These are phyloP conservation scores for Solea solea DNA, from an alignment of 2,113 vertebrate genomes.

Conservation along the genomic window DNA sequence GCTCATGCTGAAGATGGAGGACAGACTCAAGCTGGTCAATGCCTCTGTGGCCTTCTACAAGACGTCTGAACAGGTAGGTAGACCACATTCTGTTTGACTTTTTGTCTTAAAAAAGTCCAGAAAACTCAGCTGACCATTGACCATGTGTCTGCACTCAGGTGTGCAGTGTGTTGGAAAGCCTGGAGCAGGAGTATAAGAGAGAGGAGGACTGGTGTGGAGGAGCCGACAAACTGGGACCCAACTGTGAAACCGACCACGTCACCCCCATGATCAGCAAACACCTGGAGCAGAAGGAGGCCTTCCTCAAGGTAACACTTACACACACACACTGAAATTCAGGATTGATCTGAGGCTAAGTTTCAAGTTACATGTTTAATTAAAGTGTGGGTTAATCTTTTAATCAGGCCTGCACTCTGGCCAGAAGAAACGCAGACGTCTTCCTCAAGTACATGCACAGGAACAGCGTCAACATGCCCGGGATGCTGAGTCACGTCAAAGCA, in stretches of 20 bases:
- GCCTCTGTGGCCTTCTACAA: constrained; percentile 99
- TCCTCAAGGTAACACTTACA: constrained; percentile 87
- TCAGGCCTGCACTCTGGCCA: constrained; percentile 94
- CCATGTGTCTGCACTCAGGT: constrained; percentile 80
- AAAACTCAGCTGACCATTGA: neutral
- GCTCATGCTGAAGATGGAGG: constrained; percentile 99
- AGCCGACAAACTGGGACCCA: constrained; percentile 96
- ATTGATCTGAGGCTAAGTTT: neutral
- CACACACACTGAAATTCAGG: neutral
- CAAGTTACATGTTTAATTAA: constrained; percentile 1
- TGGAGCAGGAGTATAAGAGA: constrained; percentile 98
- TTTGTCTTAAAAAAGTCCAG: neutral
- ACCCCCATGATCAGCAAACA: constrained; percentile 99
- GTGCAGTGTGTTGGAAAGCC: constrained; percentile 96
- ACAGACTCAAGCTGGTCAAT: constrained; percentile 98
- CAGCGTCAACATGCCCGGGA: constrained; percentile 98
- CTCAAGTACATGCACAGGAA: constrained; percentile 98
- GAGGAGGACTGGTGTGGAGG: constrained; percentile 99
- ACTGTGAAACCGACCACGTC: constrained; percentile 96
- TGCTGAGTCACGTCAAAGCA: constrained; percentile 97
- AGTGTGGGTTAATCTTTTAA: neutral
- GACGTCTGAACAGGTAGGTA: constrained; percentile 94
- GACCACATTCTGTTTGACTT: neutral
- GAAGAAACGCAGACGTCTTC: constrained; percentile 97
- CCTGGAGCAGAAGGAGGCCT: constrained; percentile 97